These are phyloP conservation scores for Drosophila lowei DNA, from an alignment of 1,140 invertebrate genomes.

Conservation along the genomic window DNA sequence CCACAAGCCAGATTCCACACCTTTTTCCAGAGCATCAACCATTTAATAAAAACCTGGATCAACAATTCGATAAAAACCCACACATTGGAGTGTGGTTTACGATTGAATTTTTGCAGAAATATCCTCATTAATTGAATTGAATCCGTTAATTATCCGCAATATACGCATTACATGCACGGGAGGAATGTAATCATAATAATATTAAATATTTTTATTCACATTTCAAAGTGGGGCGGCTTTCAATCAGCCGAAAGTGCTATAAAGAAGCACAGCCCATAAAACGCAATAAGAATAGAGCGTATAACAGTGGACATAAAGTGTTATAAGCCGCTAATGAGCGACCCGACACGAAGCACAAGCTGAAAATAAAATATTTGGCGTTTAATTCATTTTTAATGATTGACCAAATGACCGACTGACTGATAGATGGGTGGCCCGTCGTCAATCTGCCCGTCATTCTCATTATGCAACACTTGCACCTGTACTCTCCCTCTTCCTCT, in stretches of 20 bases:
- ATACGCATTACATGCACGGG: constrained; percentile 4
- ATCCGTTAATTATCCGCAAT: constrained; percentile 24
- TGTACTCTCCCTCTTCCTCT: neutral
- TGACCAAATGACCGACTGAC: constrained; percentile 31
- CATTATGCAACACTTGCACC: constrained; percentile 55
- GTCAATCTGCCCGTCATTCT: constrained; percentile 31
- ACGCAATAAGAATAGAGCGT: neutral
- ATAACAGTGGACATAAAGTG: constrained; percentile 5
- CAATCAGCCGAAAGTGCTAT: too few species aligned
- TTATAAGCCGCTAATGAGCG: constrained; percentile 35
- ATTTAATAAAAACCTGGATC: neutral
- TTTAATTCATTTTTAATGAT: constrained; percentile 54
- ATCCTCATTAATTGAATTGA: constrained; percentile 26
- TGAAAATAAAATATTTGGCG: constrained; percentile 58
- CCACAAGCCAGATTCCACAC: too few species aligned
- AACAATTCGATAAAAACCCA: too few species aligned
- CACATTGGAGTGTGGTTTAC: neutral
- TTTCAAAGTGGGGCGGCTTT: too few species aligned
- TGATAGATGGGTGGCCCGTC: constrained; percentile 56
- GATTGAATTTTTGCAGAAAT: constrained; percentile 1
- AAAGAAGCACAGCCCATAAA: too few species aligned
- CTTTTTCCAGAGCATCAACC: too few species aligned
- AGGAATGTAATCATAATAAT: constrained; percentile 20
- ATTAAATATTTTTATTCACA: too few species aligned
- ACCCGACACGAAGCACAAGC: neutral